Evolutionary conservation across 2,113 vertebrate species (phyloP), one percentile per base, ranked within the genome.

Genomic region (Callipepla californica): DNA sequence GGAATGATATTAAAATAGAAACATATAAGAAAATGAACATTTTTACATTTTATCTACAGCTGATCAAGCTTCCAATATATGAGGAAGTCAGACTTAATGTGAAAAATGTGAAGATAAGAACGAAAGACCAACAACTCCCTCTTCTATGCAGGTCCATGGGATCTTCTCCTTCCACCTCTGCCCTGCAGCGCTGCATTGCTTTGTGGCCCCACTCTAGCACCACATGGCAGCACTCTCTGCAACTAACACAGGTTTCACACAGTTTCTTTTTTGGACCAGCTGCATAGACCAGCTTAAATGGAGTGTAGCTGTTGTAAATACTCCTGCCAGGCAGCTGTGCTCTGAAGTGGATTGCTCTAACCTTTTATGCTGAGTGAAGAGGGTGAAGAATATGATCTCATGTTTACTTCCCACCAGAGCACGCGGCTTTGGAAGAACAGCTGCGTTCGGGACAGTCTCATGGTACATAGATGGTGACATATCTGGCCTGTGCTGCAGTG

Each of bases 201-300:
- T 73, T 70, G 15, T 22, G 14, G 30, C 15, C 53, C 1, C 18
- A 38, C 34, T 34, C 17, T 30, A 32, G 25, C 15, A 61, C 47
- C 62, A 26, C 61, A 36, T 44, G 77, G 58, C 66, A 72, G 69
- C 61, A 67, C 5, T 9, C 3, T 1, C 40, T 77, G 34, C 58
- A 96, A 85, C 48, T 51, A 65, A 80, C 32, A 30, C 13, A 48
- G n/a, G 44, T 82, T 93, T 83, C 69, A 63, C 68, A 80, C 70
- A 92, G 70, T 61, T 88, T 61, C 69, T 34, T 28, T 40, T 53
- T 17, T 48, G 74, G 73, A 90, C 59, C 72, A 65, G 55, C 36
- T 28, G 30, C n/a, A 30, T 13, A 30, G 9, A 5, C 23, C 22
- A 47, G 47, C n/a, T 77, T 81, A 42, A 76, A 45, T 16, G 36